phyloP scores from a whole-genome alignment of 2,113 vertebrate species.

The Chloebia gouldiae region DNA sequence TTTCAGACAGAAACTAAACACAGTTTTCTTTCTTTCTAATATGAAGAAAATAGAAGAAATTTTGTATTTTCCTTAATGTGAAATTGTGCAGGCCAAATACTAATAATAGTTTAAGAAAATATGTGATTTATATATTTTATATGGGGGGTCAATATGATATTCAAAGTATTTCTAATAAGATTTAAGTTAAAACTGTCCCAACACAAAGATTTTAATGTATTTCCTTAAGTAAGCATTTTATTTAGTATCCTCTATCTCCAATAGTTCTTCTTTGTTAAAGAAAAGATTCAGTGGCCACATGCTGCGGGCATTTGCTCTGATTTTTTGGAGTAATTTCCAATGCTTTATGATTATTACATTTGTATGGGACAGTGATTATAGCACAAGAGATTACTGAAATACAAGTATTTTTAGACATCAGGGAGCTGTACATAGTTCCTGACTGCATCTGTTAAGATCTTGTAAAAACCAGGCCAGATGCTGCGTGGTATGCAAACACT shows the following conservation, averaged over 20 bases:
- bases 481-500: slow-evolving; percentile 38
- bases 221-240: neutral
- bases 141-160: neutral
- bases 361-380: neutral
- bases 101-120: neutral
- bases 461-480: slow-evolving; percentile 45
- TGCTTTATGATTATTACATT: neutral
- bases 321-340: neutral
- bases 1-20: neutral
- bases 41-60: neutral
- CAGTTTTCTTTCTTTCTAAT: neutral
- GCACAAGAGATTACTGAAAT: neutral
- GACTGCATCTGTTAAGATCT: slow-evolving; percentile 37
- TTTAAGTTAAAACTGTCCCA: neutral
- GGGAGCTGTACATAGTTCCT: slow-evolving; percentile 16
- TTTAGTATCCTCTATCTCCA: neutral
- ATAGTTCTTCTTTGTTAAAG: neutral
- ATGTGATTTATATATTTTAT: neutral
- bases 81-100: neutral
- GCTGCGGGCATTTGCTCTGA: neutral
- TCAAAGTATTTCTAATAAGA: neutral
- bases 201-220: neutral
- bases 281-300: neutral
- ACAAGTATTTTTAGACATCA: slow-evolving; percentile 41
- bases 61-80: neutral